Conservation (phyloP, 2,888 invertebrate genomes). For the Apodemia duryi region DNA sequence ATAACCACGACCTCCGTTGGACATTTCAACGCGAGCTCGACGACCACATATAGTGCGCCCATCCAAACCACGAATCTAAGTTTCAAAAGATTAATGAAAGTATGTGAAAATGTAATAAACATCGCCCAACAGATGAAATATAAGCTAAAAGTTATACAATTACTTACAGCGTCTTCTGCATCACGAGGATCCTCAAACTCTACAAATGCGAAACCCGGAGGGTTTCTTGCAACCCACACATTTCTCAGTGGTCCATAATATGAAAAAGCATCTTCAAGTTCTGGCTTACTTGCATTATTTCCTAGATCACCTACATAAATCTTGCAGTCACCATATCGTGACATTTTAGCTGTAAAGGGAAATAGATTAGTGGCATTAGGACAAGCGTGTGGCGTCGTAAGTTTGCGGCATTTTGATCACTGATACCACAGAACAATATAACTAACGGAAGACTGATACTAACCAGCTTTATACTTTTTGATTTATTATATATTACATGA, state of each 20-base stretch:
- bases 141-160: not conserved
- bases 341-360: constrained; percentile 72
- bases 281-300: constrained; percentile 93
- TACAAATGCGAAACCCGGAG: constrained; percentile 96
- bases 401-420: not conserved
- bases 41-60: constrained; percentile 93
- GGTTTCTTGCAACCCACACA: constrained; percentile 98
- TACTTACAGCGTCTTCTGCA: constrained; percentile 92
- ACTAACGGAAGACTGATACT: too few relatives aligned
- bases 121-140: too few relatives aligned
- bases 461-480: not conserved
- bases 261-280: constrained; percentile 94
- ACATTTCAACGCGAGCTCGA: constrained; percentile 94
- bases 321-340: constrained; percentile 93
- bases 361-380: not conserved
- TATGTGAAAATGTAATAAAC: not conserved
- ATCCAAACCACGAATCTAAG: constrained; percentile 80
- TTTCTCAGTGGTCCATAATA: constrained; percentile 95
- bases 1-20: constrained; percentile 87
- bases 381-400: constrained; percentile 7
- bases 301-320: constrained; percentile 98
- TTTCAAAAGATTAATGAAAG: not conserved
- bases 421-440: too few relatives aligned
- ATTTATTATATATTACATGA: not conserved
- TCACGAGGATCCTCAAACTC: constrained; percentile 96